Conservation (phyloP, 2,888 invertebrate species). For the Leptopilina myrica region DNA sequence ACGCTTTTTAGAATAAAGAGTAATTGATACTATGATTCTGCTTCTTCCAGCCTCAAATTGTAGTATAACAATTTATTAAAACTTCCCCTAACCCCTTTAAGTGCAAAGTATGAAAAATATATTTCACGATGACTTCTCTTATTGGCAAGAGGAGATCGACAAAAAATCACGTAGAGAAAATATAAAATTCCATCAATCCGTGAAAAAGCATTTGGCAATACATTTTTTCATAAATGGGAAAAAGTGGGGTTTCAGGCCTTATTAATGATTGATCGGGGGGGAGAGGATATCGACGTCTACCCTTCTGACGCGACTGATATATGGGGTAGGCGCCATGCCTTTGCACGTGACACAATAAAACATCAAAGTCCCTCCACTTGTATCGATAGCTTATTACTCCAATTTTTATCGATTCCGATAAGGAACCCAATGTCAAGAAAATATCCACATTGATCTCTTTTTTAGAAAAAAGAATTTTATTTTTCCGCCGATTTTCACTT, state of each 20-base stretch:
- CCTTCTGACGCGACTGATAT: constrained; percentile 75
- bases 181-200: constrained; percentile 76
- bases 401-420: constrained; percentile 70
- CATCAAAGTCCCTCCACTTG: constrained; percentile 45
- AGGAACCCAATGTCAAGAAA: constrained; percentile 37
- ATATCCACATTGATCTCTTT: background rate
- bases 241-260: constrained; percentile 72
- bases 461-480: background rate
- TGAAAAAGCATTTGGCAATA: constrained; percentile 62
- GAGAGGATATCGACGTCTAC: constrained; percentile 74
- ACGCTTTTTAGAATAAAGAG: too few relatives aligned
- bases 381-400: constrained; percentile 64
- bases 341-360: constrained; percentile 76
- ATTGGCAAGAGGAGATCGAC: too few relatives aligned
- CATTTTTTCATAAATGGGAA: constrained; percentile 62
- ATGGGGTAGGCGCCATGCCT: constrained; percentile 69
- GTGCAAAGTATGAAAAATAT: too few relatives aligned
- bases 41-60: too few relatives aligned
- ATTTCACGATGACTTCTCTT: too few relatives aligned
- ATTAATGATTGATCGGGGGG: constrained; percentile 76
- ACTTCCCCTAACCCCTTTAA: too few relatives aligned
- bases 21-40: too few relatives aligned
- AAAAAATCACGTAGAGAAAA: constrained; percentile 71
- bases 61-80: too few relatives aligned
- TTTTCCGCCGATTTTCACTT: background rate